Evolutionary conservation across 2,888 invertebrate species (phyloP).

Genomic region (Pollenia amentaria): DNA sequence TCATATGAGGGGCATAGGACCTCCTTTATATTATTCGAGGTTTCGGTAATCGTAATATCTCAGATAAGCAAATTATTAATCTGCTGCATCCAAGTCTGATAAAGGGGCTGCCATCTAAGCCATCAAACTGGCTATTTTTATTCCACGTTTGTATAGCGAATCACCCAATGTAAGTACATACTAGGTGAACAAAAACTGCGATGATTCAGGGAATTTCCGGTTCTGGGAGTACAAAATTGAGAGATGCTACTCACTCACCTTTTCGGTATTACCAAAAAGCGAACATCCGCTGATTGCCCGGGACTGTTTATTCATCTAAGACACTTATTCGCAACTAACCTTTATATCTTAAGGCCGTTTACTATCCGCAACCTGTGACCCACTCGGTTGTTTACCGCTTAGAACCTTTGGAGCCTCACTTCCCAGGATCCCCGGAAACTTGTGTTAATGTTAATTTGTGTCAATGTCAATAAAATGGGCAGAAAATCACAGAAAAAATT

Average conservation of each 20-base stretch:
- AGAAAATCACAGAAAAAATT: too few relatives aligned
- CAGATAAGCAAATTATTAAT: background rate
- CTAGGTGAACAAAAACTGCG: too few relatives aligned
- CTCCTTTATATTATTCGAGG: too few relatives aligned
- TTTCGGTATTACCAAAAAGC: too few relatives aligned
- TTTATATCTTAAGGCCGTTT: background rate
- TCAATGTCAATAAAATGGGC: too few relatives aligned
- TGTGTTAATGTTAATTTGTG: too few relatives aligned
- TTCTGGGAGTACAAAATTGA: background rate
- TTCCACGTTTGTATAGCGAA: background rate
- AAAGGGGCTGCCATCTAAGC: background rate
- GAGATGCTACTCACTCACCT: background rate
- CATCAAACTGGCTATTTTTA: background rate
- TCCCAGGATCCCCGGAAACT: too few relatives aligned
- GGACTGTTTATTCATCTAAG: background rate
- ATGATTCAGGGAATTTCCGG: too few relatives aligned
- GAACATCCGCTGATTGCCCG: background rate
- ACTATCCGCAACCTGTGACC: background rate
- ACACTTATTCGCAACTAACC: background rate
- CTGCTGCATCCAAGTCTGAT: constrained; percentile 1
- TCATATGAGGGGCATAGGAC: too few relatives aligned
- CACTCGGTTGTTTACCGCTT: background rate
- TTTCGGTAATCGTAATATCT: background rate
- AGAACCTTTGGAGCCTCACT: background rate
- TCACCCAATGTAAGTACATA: too few relatives aligned